Evolutionary conservation across 2,888 invertebrate genomes (phyloP).

Genomic region (Caenorhabditis uteleia): DNA sequence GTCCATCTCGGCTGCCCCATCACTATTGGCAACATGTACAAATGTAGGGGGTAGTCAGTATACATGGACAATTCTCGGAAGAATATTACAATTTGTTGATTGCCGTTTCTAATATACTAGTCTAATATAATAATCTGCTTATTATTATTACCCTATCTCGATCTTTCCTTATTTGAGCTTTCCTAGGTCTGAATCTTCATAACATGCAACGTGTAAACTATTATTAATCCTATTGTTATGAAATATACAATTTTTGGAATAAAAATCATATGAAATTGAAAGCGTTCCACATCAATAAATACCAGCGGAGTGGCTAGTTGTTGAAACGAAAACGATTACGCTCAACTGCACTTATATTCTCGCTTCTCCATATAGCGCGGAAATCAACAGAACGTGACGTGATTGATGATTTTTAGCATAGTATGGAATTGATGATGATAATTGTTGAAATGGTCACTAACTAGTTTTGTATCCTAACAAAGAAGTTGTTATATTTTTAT

Average conservation of each 20-base stretch:
- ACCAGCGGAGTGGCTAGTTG: too few relatives aligned
- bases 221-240: neutral
- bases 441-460: slow-evolving; percentile 9
- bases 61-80: slow-evolving; percentile 68
- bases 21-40: slow-evolving; percentile 67
- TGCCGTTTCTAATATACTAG: slow-evolving; percentile 67
- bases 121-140: neutral
- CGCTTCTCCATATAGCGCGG: slow-evolving; percentile 1
- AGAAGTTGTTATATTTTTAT: too few relatives aligned
- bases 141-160: slow-evolving; percentile 1
- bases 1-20: slow-evolving; percentile 66
- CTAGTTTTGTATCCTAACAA: too few relatives aligned
- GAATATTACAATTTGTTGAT: slow-evolving; percentile 68
- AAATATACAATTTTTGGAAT: neutral
- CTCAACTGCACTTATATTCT: slow-evolving; percentile 27
- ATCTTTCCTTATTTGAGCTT: neutral
- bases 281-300: too few relatives aligned
- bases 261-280: too few relatives aligned
- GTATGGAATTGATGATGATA: slow-evolving; percentile 12
- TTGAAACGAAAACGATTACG: slow-evolving; percentile 22
- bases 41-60: slow-evolving; percentile 69
- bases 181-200: too few relatives aligned
- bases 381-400: slow-evolving; percentile 15
- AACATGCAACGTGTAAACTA: neutral
- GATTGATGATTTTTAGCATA: slow-evolving; percentile 38